These are phyloP conservation scores for Telmatherina bonti DNA, from an alignment of 2,797 vertebrate genomes.

Conservation along the genomic window DNA sequence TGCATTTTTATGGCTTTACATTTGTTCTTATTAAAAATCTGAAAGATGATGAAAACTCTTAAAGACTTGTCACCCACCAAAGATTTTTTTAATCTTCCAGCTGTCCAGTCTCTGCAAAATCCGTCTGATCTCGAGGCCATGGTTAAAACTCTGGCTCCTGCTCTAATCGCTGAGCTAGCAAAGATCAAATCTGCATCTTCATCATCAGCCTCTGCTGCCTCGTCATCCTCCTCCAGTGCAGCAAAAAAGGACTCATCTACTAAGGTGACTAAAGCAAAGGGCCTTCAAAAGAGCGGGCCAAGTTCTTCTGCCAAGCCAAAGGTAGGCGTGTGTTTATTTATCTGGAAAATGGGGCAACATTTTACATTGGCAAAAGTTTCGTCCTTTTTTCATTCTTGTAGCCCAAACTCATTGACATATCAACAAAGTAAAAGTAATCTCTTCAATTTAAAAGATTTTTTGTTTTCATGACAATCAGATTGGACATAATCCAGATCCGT, in stretches of 20 bases:
- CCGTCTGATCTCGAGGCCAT: constrained; percentile 78
- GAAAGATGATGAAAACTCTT: neutral
- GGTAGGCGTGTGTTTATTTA: constrained; percentile 14
- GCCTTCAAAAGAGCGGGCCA: neutral
- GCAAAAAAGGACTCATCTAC: neutral
- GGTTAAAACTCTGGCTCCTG: constrained; percentile 83
- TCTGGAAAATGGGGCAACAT: neutral
- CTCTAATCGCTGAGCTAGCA: constrained; percentile 82
- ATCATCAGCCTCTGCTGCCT: neutral
- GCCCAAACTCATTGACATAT: neutral
- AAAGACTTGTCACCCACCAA: neutral
- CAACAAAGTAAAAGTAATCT: neutral
- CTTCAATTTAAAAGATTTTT: no score
- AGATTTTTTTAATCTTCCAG: constrained; percentile 37
- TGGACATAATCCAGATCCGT: no score
- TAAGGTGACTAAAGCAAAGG: neutral
- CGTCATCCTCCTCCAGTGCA: constrained; percentile 13
- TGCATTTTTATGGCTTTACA: neutral
- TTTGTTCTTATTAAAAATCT: neutral
- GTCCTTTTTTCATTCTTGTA: neutral
- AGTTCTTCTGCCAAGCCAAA: constrained; percentile 12
- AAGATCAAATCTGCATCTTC: constrained; percentile 82
- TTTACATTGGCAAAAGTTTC: neutral
- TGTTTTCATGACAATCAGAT: neutral
- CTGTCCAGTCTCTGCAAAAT: constrained; percentile 62